A percentile compares a stretch with the other conserved stretches of the same genome.
These are phyloP conservation scores for Betta splendens DNA, from an alignment of 2,797 vertebrate species.

Conservation along the genomic window DNA sequence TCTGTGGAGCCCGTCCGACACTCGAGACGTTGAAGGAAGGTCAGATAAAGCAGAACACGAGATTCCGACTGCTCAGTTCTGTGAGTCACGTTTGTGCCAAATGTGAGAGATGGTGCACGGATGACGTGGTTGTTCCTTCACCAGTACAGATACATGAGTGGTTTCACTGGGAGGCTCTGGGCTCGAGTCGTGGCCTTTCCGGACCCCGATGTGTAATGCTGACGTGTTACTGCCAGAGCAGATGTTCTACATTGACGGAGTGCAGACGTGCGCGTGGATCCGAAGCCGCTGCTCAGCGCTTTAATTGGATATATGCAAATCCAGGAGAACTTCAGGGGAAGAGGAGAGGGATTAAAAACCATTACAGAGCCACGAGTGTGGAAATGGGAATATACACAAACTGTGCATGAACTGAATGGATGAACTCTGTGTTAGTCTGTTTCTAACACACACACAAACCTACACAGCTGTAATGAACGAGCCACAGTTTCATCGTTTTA, in stretches of 20 bases:
- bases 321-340: conserved; percentile 55
- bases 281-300: conserved; percentile 58
- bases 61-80: too few relatives aligned
- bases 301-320: conserved; percentile 82
- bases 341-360: conserved; percentile 66
- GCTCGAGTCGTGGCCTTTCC: conserved; percentile 13
- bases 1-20: neutral
- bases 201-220: conserved; percentile 25
- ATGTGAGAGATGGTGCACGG: too few relatives aligned
- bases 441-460: conserved; percentile 4
- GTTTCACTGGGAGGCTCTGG: conserved; percentile 11
- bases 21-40: too few relatives aligned
- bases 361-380: conserved; percentile 44
- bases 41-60: too few relatives aligned
- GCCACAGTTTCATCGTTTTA: conserved; percentile 48
- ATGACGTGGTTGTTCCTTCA: neutral
- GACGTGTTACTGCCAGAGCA: conserved; percentile 45
- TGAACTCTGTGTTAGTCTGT: conserved; percentile 17
- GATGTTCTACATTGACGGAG: conserved; percentile 53
- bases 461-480: conserved; percentile 39
- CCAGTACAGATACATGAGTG: neutral
- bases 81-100: too few relatives aligned
- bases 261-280: conserved; percentile 28
- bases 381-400: conserved; percentile 20
- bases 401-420: conserved; percentile 4